Conservation (phyloP, 2,113 vertebrate species). For the Ageneiosus marmoratus region DNA sequence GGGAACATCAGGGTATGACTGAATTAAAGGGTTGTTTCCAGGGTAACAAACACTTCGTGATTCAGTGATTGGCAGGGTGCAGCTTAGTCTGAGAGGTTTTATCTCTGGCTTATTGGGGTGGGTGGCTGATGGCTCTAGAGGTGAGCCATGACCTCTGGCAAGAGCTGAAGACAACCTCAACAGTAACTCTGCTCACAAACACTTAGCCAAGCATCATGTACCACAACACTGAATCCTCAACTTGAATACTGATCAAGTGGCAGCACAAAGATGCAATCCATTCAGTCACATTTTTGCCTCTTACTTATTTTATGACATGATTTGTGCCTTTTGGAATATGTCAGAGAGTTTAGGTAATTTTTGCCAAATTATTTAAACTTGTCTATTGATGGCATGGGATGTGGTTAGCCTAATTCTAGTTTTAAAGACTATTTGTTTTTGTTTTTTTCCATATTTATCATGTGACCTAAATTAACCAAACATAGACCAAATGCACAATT, state of each 20-base stretch:
- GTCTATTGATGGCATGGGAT: not conserved
- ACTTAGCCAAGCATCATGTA: not conserved
- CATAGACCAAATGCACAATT: not conserved
- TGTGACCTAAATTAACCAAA: slow-evolving; percentile 1
- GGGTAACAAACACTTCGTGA: slow-evolving; percentile 55
- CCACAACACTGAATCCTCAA: slow-evolving; percentile 32
- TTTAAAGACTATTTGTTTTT: not conserved
- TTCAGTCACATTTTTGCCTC: slow-evolving; percentile 3
- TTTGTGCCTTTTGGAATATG: slow-evolving; percentile 39
- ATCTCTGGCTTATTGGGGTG: slow-evolving; percentile 41
- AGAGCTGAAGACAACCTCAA: slow-evolving; percentile 31
- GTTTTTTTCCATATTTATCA: not conserved
- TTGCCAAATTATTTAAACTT: slow-evolving; percentile 14
- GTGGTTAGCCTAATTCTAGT: not conserved
- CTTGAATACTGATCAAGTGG: slow-evolving; percentile 34
- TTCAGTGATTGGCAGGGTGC: slow-evolving; percentile 28
- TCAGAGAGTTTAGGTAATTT: slow-evolving; percentile 2
- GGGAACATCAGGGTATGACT: slow-evolving; percentile 26
- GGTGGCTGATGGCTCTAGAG: slow-evolving; percentile 53
- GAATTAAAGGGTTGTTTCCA: slow-evolving; percentile 43
- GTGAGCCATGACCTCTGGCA: slow-evolving; percentile 56
- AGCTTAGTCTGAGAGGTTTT: slow-evolving; percentile 29
- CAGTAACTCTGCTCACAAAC: slow-evolving; percentile 8
- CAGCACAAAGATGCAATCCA: slow-evolving; percentile 26
- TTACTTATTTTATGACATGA: not conserved